phyloP scores from a whole-genome alignment of 2,797 vertebrate genomes.

The Poecilia picta region DNA sequence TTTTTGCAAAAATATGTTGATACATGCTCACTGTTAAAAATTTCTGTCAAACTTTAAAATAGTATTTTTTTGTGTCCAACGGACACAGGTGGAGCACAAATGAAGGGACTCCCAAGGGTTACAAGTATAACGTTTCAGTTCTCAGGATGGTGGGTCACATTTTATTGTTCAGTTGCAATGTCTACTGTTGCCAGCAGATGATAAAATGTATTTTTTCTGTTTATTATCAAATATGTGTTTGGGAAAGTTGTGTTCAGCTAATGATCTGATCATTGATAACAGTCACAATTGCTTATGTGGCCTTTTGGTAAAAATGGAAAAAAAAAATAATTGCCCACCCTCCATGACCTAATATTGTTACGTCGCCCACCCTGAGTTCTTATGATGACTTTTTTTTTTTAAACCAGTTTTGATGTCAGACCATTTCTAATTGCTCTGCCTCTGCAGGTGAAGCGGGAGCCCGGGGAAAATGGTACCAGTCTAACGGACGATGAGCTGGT shows the following conservation, averaged over 20 bases:
- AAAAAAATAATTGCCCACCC: constrained; percentile 4
- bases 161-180: constrained; percentile 11
- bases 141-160: constrained; percentile 12
- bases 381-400: neutral
- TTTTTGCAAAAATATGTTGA: neutral
- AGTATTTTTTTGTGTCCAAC: constrained; percentile 13
- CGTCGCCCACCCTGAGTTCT: neutral
- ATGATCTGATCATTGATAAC: neutral
- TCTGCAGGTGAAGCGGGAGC: constrained; percentile 96
- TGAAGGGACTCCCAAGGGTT: constrained; percentile 1
- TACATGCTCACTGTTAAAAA: constrained; percentile 6
- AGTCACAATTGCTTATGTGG: neutral
- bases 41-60: constrained; percentile 9
- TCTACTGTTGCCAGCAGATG: constrained; percentile 1
- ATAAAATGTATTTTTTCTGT: constrained; percentile 1
- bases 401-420: constrained; percentile 5
- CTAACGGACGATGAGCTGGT: constrained; percentile 98
- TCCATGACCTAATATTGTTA: neutral
- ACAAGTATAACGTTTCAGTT: constrained; percentile 11
- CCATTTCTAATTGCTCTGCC: neutral
- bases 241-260: neutral
- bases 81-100: constrained; percentile 9
- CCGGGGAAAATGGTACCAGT: constrained; percentile 98
- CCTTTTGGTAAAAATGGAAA: neutral
- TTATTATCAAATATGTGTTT: neutral